Base-by-base conservation (phyloP, 1,140 invertebrate genomes). In the Triops longicaudatus region DNA sequence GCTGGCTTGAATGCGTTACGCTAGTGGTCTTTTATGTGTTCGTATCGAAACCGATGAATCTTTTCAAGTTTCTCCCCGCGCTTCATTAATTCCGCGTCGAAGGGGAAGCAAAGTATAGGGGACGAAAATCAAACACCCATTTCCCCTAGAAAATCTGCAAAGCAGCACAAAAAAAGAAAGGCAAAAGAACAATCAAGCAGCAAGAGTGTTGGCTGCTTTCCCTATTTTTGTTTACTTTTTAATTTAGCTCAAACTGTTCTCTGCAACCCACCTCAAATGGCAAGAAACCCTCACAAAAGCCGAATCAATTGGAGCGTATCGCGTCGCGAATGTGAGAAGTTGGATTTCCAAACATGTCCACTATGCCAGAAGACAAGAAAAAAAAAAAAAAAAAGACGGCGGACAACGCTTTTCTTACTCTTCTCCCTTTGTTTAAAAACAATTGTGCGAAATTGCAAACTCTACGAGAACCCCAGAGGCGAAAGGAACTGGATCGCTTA, bases 71-170 rank as follows among this genome's bases (percentile, higher is more conserved):
- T 63, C 31, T 37, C 7, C 50, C 50, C 10, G 50, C 6, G 50
- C 50, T 63, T 63, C 50, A 63, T 63, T 63, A 63, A 14, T 17
- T n/a, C 0, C 22, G 14, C 22, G 50, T 9, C 50, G 22, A 17
- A 22, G 50, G 50, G 50, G 50, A 63, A 2, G 31, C 31, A 37
- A 37, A 22, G 10, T 63, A 63, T 63, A 63, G 50, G 50, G 50
- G 50, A n/a, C n/a, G 6, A 22, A 9, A 63, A 63, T 63, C 50
- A 63, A 63, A 63, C 50, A 63, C 11, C 22, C 4, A n/a, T 63
- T 63, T 63, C 17, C 50, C 50, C 50, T 63, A 63, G 3, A 63
- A 63, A 63, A 63, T 63, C 50, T 63, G 50, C 50, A 63, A 63
- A 44, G 43, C 43, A 44, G 4, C n/a, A 63, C 6, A 10, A 63